Conservation (phyloP, 2,888 invertebrate species). For the Ophioninae sp. region DNA sequence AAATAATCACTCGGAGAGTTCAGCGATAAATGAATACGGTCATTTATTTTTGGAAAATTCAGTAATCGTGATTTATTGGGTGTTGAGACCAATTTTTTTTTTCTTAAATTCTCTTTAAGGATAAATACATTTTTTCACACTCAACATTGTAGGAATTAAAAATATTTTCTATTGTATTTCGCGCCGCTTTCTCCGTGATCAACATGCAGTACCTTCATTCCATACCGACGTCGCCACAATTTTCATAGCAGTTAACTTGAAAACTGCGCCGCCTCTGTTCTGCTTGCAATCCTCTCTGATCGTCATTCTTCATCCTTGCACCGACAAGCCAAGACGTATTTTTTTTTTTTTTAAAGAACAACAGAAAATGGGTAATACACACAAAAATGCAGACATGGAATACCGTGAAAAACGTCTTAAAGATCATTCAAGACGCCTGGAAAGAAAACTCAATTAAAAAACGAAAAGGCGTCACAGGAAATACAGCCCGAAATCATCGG, state of each 20-base stretch:
- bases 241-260: constrained; percentile 36
- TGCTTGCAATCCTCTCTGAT: constrained; percentile 26
- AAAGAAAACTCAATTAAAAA: constrained; percentile 39
- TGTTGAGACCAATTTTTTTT: background rate
- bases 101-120: background rate
- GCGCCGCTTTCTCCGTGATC: too few species aligned
- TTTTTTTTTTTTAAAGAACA: constrained; percentile 19
- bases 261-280: constrained; percentile 29
- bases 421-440: constrained; percentile 37
- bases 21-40: background rate
- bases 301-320: constrained; percentile 42
- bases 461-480: constrained; percentile 42
- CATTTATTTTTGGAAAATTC: background rate
- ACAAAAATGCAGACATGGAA: constrained; percentile 33
- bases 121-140: too few species aligned
- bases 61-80: too few species aligned
- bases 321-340: constrained; percentile 40
- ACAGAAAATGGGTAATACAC: constrained; percentile 36
- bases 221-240: too few species aligned
- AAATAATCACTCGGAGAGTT: background rate
- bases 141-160: too few species aligned
- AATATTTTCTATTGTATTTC: too few species aligned
- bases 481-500: constrained; percentile 42
- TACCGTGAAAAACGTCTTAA: constrained; percentile 39
- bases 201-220: too few species aligned